A percentile compares a stretch with the other conserved stretches of the same genome.
Conservation (phyloP, 2,888 invertebrate genomes). For the Macroteleia sp. region DNA sequence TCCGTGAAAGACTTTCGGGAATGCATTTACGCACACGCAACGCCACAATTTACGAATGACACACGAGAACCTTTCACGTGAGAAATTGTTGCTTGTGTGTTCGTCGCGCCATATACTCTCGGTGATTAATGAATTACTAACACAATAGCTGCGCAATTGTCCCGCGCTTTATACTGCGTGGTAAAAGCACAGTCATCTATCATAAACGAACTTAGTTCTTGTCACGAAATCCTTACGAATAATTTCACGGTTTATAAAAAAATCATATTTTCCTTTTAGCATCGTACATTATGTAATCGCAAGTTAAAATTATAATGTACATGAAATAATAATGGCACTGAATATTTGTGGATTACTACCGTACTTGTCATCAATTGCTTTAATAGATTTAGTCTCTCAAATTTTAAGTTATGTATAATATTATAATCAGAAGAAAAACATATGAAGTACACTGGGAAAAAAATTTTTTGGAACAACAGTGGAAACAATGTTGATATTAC, state of each 20-base stretch:
- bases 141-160: constrained; percentile 59
- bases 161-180: constrained; percentile 40
- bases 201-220: constrained; percentile 40
- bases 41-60: constrained; percentile 50
- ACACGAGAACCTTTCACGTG: constrained; percentile 51
- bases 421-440: too few species aligned
- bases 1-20: constrained; percentile 16
- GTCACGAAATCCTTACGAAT: constrained; percentile 41
- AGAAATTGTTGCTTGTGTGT: constrained; percentile 53
- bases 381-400: too few species aligned
- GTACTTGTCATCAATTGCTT: too few species aligned
- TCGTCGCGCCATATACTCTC: constrained; percentile 45
- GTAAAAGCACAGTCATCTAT: constrained; percentile 31
- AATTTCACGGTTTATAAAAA: constrained; percentile 18
- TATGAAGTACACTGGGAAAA: too few species aligned
- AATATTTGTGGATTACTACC: too few species aligned
- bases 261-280: too few species aligned
- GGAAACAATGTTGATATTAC: too few species aligned
- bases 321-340: too few species aligned
- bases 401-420: too few species aligned
- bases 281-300: too few species aligned
- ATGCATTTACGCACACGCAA: constrained; percentile 59
- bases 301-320: too few species aligned
- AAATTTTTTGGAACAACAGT: too few species aligned
- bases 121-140: constrained; percentile 62